Percentiles rank a stretch among this genome's conserved stretches.
Conservation (phyloP, 2,888 invertebrate genomes). For the Diplolepis rosae region DNA sequence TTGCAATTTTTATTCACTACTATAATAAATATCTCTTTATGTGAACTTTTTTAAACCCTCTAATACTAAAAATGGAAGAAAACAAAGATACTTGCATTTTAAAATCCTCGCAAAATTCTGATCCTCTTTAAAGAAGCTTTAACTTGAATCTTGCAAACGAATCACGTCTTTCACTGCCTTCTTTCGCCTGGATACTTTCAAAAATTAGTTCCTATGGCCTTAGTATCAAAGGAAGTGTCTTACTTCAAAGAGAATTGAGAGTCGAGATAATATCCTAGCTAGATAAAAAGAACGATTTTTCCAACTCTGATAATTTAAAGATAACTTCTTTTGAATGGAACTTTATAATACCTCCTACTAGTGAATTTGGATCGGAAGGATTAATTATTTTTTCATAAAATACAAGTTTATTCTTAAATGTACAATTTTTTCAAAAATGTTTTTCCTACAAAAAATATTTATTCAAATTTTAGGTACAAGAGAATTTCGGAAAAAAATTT, state of each 20-base stretch:
- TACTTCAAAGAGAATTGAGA: conserved; percentile 2
- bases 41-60: not conserved
- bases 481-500: too few relatives aligned
- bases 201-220: not conserved
- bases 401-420: too few relatives aligned
- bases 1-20: conserved; percentile 2
- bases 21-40: not conserved
- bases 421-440: too few relatives aligned
- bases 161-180: not conserved
- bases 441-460: too few relatives aligned
- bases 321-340: too few relatives aligned
- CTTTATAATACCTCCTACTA: too few relatives aligned
- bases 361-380: too few relatives aligned
- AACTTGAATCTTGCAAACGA: not conserved
- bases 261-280: not conserved
- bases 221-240: conserved; percentile 25
- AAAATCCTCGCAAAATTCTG: not conserved
- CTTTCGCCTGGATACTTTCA: not conserved
- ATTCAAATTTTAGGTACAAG: too few relatives aligned
- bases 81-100: not conserved
- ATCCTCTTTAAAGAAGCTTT: not conserved
- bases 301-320: too few relatives aligned
- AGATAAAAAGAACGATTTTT: too few relatives aligned
- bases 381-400: too few relatives aligned
- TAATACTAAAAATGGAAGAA: not conserved